Evolutionary conservation across 2,797 vertebrate genomes (phyloP), one percentile per base, ranked within the genome.

Genomic region (Microcaecilia unicolor): DNA sequence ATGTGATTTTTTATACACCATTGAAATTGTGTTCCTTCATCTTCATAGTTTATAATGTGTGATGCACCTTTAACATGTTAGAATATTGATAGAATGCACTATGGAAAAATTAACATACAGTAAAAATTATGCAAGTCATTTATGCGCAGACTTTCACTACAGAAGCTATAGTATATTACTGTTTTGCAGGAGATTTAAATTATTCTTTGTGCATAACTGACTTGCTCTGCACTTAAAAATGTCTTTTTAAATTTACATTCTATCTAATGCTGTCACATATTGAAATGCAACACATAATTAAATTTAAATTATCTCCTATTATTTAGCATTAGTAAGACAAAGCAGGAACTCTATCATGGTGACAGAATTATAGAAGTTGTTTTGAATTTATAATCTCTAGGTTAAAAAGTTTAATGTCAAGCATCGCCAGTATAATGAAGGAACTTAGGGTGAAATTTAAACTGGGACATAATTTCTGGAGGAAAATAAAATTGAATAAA

Each of bases 251-350:
- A 68, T 57, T 52, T 51, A 47, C 52, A 67, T 67, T 64, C 56
- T 61, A 67, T 64, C 44, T 69, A 54, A 66, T 58, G 37, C 53
- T 61, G 49, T 42, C 55, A 66, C 37, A 26, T 46, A 61, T 61
- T 64, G 67, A 66, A 74, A 65, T 51, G 33, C 52, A 72, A 61
- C 52, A 52, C 43, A 71, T 36, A 70, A 72, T 62, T 67, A 48
- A 31, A 64, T 66, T 57, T 55, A 69, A 64, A 68, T 72, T 74
- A 66, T 72, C 74, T 76, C 57, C 55, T 49, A 74, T 74, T 65
- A 70, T 63, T 70, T 52, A 59, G 56, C 43, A 48, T 60, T 55
- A 64, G 48, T 21, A 61, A n/a, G 59, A 67, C 48, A 49, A 64
- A 63, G 34, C 31, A 48, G 67, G 48, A 64, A 64, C 31, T 50